phyloP scores from a whole-genome alignment of 2,888 invertebrate species.

The Apodemia hepburni region DNA sequence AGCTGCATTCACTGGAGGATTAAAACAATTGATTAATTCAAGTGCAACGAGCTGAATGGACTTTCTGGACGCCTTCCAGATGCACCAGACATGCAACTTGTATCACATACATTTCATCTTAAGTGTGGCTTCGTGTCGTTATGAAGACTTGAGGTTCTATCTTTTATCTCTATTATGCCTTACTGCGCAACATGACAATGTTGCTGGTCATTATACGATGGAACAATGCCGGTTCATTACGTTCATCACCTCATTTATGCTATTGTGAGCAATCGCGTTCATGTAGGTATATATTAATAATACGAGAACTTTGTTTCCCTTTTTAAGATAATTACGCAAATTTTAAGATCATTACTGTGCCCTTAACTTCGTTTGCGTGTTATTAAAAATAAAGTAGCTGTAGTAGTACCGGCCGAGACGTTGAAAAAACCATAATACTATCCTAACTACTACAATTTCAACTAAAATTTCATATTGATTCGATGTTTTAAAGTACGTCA shows the following conservation, averaged over 20 bases:
- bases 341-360: too few relatives aligned
- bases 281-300: too few relatives aligned
- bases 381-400: too few relatives aligned
- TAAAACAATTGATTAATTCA: slow-evolving; percentile 74
- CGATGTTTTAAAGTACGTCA: too few relatives aligned
- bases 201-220: slow-evolving; percentile 7
- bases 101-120: slow-evolving; percentile 27
- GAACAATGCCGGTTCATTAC: slow-evolving; percentile 1
- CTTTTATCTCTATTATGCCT: slow-evolving; percentile 1
- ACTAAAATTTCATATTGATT: too few relatives aligned
- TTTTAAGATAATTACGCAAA: too few relatives aligned
- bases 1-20: slow-evolving; percentile 56
- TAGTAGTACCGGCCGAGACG: too few relatives aligned
- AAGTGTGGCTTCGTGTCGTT: slow-evolving; percentile 24
- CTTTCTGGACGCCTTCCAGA: slow-evolving; percentile 55
- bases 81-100: slow-evolving; percentile 37
- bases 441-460: too few relatives aligned
- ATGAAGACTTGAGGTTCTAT: slow-evolving; percentile 19
- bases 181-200: slow-evolving; percentile 4
- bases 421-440: too few relatives aligned
- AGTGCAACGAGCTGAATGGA: slow-evolving; percentile 59
- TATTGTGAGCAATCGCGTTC: background rate
- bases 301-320: too few relatives aligned
- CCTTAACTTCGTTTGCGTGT: too few relatives aligned
- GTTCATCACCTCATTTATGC: background rate